Evolutionary conservation across 2,797 vertebrate genomes (phyloP), one percentile per base, ranked within the genome.

Genomic region (Pangasius macronema): DNA sequence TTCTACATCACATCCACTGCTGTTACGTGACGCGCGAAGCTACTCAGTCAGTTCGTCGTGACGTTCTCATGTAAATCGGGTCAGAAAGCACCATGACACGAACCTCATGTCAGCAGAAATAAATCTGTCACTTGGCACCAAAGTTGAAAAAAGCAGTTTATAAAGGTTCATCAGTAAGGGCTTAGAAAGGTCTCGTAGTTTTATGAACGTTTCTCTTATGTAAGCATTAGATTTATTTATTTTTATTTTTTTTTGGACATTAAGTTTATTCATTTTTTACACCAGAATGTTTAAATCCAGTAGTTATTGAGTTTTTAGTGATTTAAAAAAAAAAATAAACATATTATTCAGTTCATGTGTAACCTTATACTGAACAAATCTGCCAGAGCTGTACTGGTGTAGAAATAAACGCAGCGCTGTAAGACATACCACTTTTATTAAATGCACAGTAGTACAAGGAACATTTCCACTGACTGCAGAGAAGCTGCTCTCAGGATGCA

Each of bases 361-460:
- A 61, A 61, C 24, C 59, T 33, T 14, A 16, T 14, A 18, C 39
- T 22, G 9, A 46, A 13, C 22, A 27, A 5, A 24, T 73, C 36
- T 5, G 22, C 9, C 42, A n/a, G n/a, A n/a, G 5, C 16, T 22
- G 36, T 42, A 8, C 27, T 65, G 80, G 36, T 65, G 39, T 2
- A 36, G 30, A 53, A 83, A 72, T 63, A 59, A 53, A 85, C 70
- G 24, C 39, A 16, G 36, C 77, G 73, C 91, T 95, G 94, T 95
- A 96, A 95, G 97, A 98, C 97, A 97, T 97, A 91, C 92, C 97
- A 96, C 95, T 97, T 98, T 98, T 97, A 97, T 97, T 98, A 97
- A 98, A 98, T 98, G 97, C 97, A 98, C 96, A 97, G 96, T 97
- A 97, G 96, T 97, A 98, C 97, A 98, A 98, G 97, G 96, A 97